Evolutionary conservation across 1,140 invertebrate genomes (phyloP).

Genomic region (Eurytemora carolleeae): DNA sequence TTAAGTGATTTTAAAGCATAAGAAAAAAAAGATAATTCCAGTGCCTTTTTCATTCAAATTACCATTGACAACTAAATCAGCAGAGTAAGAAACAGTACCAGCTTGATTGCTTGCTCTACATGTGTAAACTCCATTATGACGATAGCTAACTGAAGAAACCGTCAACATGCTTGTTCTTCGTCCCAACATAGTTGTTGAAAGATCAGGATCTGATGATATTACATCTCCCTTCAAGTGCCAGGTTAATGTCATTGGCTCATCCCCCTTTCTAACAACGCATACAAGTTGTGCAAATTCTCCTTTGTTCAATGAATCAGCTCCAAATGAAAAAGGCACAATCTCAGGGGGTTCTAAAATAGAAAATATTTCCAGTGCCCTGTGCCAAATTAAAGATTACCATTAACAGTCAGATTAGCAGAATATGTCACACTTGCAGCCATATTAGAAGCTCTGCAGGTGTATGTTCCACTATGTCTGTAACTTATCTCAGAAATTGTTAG

Average conservation of each 20-base stretch:
- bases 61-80: slow-evolving; percentile 18
- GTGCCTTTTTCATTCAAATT: slow-evolving; percentile 20
- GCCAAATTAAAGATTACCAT: slow-evolving; percentile 16
- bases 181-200: slow-evolving; percentile 15
- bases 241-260: slow-evolving; percentile 21
- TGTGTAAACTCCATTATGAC: slow-evolving; percentile 16
- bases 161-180: slow-evolving; percentile 16
- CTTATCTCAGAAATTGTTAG: slow-evolving; percentile 19
- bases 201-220: slow-evolving; percentile 10
- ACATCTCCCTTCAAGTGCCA: slow-evolving; percentile 10
- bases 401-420: slow-evolving; percentile 22
- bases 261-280: slow-evolving; percentile 24
- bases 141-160: slow-evolving; percentile 13
- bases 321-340: slow-evolving; percentile 19
- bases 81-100: slow-evolving; percentile 11
- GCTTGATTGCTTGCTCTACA: slow-evolving; percentile 15
- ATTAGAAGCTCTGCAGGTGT: slow-evolving; percentile 23
- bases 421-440: slow-evolving; percentile 21
- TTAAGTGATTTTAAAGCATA: too few species aligned
- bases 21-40: slow-evolving; percentile 23
- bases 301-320: slow-evolving; percentile 21
- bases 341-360: slow-evolving; percentile 26
- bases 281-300: slow-evolving; percentile 23
- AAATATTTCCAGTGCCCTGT: slow-evolving; percentile 22
- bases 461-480: slow-evolving; percentile 22